Evolutionary conservation across 2,797 vertebrate species (phyloP).

Genomic region (Cryptoprocta ferox): DNA sequence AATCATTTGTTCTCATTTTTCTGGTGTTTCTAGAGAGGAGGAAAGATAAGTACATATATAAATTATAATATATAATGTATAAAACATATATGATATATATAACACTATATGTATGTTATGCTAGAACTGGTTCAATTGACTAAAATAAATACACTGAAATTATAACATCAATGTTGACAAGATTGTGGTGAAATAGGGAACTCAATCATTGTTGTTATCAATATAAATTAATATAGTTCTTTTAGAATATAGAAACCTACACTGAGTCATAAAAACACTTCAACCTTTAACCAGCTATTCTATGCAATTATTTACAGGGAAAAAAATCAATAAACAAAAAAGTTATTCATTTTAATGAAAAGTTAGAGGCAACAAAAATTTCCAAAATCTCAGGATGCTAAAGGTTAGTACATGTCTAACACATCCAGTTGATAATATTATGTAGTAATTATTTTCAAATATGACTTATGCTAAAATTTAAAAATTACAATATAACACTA

Average conservation of each 20-base stretch:
- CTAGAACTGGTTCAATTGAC: not conserved
- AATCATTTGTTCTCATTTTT: not conserved
- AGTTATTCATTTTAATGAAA: slow-evolving; percentile 45
- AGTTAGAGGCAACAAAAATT: slow-evolving; percentile 26
- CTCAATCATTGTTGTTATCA: not conserved
- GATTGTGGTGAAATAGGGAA: not conserved
- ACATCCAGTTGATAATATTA: slow-evolving; percentile 2
- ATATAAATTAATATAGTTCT: slow-evolving; percentile 19
- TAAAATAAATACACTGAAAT: slow-evolving; percentile 34
- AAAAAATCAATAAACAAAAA: slow-evolving; percentile 26
- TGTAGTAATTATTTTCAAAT: slow-evolving; percentile 60
- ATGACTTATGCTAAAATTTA: slow-evolving; percentile 38
- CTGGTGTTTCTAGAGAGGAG: not conserved
- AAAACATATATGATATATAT: not conserved
- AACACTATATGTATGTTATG: not conserved
- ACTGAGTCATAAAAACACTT: slow-evolving; percentile 15
- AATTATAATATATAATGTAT: not conserved
- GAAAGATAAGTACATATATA: not conserved
- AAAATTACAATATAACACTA: not conserved
- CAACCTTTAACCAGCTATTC: not conserved
- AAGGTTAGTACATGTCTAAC: slow-evolving; percentile 39
- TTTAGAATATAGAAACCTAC: slow-evolving; percentile 15
- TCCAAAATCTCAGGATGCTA: not conserved
- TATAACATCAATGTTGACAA: not conserved
- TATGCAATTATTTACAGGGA: slow-evolving; percentile 33